Evolutionary conservation across 2,113 vertebrate species (phyloP), one percentile per base, ranked within the genome.

Genomic region (Heptranchias perlo): DNA sequence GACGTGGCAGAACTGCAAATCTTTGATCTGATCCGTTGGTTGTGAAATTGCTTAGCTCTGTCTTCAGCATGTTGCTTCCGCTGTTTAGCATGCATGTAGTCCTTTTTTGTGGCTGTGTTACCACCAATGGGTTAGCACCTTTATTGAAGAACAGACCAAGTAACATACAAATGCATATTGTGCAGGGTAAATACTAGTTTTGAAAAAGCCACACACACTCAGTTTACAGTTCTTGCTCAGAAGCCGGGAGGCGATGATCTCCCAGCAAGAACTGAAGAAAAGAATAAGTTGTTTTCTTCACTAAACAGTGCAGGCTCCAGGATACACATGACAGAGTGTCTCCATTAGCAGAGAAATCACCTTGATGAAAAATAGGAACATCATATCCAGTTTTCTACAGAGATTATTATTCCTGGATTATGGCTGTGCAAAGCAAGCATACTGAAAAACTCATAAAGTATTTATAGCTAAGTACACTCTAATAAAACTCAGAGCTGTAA

Each of bases 341-440:
- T 62, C 16, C 35, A 92, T 92, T 62, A 92, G 89, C 58, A 1
- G 58, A 93, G 35, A 93, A 93, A 39, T 39, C n/a, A 93, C 23
- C 89, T 21, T 39, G 35, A 93, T 62, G 89, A 93, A 39, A 93
- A 93, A 93, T 62, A 21, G 14, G 89, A n/a, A 23, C 58, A 62
- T 93, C n/a, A 62, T 93, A 62, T 62, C 58, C 58, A 93, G 28
- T 58, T 35, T 89, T 31, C 49, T 3, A 58, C 49, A 13, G 86
- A 89, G 86, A 54, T 93, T 62, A 93, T 93, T 93, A 62, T 93
- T 93, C 35, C 35, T 93, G 54, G 89, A 93, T 39, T 93, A 62
- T 39, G 35, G 54, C 89, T 62, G 14, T 39, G 58, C n/a, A 18
- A 93, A 93, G 35, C 4, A 62, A 93, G 58, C 89, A 93, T 21